Percentiles rank a stretch among this genome's conserved stretches.
Evolutionary conservation across 2,888 invertebrate genomes (phyloP).

Genomic region (Nomada fucata): DNA sequence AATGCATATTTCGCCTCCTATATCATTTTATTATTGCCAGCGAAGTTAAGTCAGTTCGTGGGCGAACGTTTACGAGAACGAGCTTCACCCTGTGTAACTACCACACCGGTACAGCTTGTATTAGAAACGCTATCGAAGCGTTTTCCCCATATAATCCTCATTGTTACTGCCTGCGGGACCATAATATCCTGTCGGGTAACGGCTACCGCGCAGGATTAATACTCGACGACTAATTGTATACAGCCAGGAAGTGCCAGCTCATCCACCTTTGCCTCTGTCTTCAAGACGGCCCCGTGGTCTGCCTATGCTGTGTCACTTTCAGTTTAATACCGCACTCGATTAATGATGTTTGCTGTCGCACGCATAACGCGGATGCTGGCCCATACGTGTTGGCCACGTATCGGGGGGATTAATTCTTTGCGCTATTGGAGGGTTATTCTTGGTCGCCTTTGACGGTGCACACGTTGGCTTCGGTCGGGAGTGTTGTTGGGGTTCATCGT

Average conservation of each 20-base stretch:
- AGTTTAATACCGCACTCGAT: conserved; percentile 55
- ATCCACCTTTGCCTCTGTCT: conserved; percentile 69
- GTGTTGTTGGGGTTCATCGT: too few species aligned
- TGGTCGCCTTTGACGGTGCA: too few species aligned
- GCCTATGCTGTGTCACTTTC: conserved; percentile 55
- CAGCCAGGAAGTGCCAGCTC: conserved; percentile 69
- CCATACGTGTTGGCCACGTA: background rate
- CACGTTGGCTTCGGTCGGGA: too few species aligned
- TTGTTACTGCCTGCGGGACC: conserved; percentile 79
- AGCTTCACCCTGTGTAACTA: conserved; percentile 45
- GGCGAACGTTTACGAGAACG: conserved; percentile 77
- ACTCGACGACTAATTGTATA: conserved; percentile 78
- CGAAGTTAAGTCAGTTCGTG: conserved; percentile 81
- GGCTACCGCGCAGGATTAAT: conserved; percentile 77
- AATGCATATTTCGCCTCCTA: conserved; percentile 85
- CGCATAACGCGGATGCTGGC: background rate
- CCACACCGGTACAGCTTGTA: conserved; percentile 66
- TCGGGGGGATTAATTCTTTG: conserved; percentile 2
- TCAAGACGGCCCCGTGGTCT: conserved; percentile 52
- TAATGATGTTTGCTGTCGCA: conserved; percentile 52
- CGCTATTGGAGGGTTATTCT: background rate
- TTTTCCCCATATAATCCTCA: conserved; percentile 80
- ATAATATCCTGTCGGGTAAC: conserved; percentile 79
- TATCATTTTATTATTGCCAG: conserved; percentile 84
- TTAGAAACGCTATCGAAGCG: conserved; percentile 81